These are phyloP conservation scores for Gadus macrocephalus DNA, from an alignment of 2,113 vertebrate species.

Conservation along the genomic window DNA sequence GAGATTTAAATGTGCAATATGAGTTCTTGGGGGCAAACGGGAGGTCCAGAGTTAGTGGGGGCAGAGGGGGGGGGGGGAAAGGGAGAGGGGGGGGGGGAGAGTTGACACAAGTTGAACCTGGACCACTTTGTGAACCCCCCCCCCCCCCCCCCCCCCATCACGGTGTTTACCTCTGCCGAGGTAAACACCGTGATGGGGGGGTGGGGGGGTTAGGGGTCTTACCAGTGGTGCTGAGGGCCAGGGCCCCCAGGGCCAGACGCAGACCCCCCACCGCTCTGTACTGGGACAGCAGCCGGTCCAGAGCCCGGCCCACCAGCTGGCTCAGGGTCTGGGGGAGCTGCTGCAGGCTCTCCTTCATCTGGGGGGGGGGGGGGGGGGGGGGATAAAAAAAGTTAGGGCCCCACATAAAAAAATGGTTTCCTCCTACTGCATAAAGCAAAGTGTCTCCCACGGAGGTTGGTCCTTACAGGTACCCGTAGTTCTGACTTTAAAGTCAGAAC, in stretches of 20 bases:
- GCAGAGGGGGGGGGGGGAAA: not conserved
- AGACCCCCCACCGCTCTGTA: slow-evolving; percentile 63
- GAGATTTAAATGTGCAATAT: no score
- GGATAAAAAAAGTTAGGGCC: no score
- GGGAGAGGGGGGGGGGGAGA: no score
- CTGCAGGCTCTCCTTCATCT: slow-evolving; percentile 73
- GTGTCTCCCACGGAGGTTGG: no score
- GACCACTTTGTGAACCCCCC: no score
- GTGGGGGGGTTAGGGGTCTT: not conserved
- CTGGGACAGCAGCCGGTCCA: slow-evolving; percentile 74
- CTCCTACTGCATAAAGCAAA: no score
- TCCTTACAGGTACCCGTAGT: no score
- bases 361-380: not conserved
- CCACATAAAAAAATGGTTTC: no score
- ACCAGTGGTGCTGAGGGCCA: slow-evolving; percentile 76
- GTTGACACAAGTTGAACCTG: not conserved
- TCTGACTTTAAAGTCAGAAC: no score
- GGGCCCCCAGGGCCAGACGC: slow-evolving; percentile 61
- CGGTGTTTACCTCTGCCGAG: no score
- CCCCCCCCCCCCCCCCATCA: no score
- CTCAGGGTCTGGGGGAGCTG: slow-evolving; percentile 72
- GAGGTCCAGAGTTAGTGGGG: not conserved
- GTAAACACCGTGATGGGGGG: not conserved
- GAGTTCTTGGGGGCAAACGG: no score
- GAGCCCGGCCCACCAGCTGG: slow-evolving; percentile 68